Evolutionary conservation across 2,888 invertebrate species (phyloP).

Genomic region (Lamellibrachia satsuma): DNA sequence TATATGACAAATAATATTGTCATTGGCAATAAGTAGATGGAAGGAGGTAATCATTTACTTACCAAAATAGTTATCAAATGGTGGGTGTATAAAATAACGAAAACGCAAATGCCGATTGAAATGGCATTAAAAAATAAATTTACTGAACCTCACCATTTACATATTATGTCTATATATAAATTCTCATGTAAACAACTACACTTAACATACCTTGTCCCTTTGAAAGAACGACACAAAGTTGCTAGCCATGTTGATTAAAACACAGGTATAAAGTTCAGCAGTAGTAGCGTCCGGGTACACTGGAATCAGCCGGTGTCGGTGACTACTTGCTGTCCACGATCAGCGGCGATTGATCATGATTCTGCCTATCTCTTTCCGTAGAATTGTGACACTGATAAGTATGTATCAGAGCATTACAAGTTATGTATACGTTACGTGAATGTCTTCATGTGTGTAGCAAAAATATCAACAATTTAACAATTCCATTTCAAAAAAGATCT

Average conservation of each 20-base stretch:
- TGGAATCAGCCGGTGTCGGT: background rate
- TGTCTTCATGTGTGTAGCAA: background rate
- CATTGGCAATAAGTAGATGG: too few species aligned
- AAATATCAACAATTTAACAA: background rate
- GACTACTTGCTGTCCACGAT: background rate
- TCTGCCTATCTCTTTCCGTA: background rate
- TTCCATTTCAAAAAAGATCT: background rate
- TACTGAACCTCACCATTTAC: too few species aligned
- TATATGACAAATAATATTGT: too few species aligned
- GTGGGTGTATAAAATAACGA: too few species aligned
- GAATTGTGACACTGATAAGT: background rate
- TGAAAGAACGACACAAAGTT: slow-evolving; percentile 40
- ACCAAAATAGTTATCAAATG: too few species aligned
- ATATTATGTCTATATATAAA: background rate
- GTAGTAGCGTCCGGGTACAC: background rate
- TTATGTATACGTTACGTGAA: background rate
- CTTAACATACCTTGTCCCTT: slow-evolving; percentile 38
- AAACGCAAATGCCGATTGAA: too few species aligned
- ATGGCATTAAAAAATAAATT: too few species aligned
- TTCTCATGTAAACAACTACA: slow-evolving; percentile 9
- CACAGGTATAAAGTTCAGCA: background rate
- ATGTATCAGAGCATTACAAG: background rate
- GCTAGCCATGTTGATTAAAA: slow-evolving; percentile 33
- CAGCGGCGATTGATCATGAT: background rate
- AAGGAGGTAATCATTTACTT: too few species aligned